Base-by-base conservation (phyloP, 2,113 vertebrate species). In the Datnioides undecimradiatus region DNA sequence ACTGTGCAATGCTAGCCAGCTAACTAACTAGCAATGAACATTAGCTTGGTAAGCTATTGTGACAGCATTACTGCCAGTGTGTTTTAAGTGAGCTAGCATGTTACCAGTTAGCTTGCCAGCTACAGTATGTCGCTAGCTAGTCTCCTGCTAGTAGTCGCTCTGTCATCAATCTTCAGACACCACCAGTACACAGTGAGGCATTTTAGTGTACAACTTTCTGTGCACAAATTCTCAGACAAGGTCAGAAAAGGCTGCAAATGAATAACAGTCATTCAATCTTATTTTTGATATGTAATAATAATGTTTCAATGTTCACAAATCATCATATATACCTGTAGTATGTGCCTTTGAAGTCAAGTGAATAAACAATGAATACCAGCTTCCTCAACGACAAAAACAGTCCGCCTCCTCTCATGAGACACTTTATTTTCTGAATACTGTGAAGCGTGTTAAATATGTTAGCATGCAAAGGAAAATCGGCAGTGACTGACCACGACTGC, bases 401-500 rank as follows among this genome's bases (percentile, higher is more conserved):
- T 54, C 45, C 55, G 23, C 13, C 3, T 43, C 59, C 25, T 6
- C 13, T 31, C n/a, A 52, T 34, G 34, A 64, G 17, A n/a, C 13
- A 25, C 1, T 21, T 21, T 3, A 1, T 45, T 31, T 36, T 33
- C 1, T 69, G 12, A 60, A 23, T 14, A 45, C 36, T 41, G 10
- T 43, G 2, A 68, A 76, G 68, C 2, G 38, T 92, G 91, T 90
- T 91, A 90, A 81, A 92, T 93, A 95, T 95, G 95, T 95, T 91
- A 86, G 91, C 94, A 95, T 95, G 89, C 92, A 79, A 92, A 91
- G 91, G 95, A 73, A 86, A 89, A 89, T 90, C 91, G 86, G 95
- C 94, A 96, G 95, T 91, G 95, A 98, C 97, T 98, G 95, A 99
- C 97, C 97, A 96, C 96, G 89, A 95, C 90, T 95, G 95, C 94